Percentiles rank a stretch among this genome's conserved stretches.
phyloP scores from a whole-genome alignment of 2,797 vertebrate species.

The Prunella strophiata region DNA sequence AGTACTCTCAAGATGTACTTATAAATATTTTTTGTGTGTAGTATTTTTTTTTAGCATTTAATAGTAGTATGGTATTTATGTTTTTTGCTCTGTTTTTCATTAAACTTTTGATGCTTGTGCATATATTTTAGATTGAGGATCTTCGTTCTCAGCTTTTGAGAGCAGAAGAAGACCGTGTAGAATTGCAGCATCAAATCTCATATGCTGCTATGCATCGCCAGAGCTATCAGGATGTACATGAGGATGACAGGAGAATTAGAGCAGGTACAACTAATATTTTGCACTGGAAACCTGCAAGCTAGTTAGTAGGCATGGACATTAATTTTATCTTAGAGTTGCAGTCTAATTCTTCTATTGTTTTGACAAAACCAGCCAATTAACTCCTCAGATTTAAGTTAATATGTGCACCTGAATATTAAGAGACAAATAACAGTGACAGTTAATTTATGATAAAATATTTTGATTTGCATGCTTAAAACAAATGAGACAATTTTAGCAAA shows the following conservation, averaged over 20 bases:
- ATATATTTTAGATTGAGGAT: constrained; percentile 85
- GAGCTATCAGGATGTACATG: constrained; percentile 72
- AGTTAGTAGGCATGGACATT: neutral
- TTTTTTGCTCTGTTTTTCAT: neutral
- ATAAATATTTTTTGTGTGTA: neutral
- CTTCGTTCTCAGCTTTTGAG: constrained; percentile 84
- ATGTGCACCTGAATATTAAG: neutral
- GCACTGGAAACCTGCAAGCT: neutral
- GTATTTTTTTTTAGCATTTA: neutral
- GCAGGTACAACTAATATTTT: constrained; percentile 67
- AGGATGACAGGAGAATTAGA: constrained; percentile 70
- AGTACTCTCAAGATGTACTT: neutral
- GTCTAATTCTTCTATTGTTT: neutral
- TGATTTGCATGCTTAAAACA: neutral
- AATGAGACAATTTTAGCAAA: neutral
- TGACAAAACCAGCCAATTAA: neutral
- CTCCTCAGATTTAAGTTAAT: neutral
- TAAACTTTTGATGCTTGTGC: neutral
- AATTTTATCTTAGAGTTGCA: neutral
- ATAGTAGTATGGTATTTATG: neutral
- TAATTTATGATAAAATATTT: neutral
- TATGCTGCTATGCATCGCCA: constrained; percentile 69
- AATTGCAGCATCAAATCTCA: constrained; percentile 81
- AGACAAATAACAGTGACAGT: neutral
- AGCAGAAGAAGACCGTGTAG: constrained; percentile 80